Conservation (phyloP, 2,888 invertebrate species). For the Rotaria sp. region DNA sequence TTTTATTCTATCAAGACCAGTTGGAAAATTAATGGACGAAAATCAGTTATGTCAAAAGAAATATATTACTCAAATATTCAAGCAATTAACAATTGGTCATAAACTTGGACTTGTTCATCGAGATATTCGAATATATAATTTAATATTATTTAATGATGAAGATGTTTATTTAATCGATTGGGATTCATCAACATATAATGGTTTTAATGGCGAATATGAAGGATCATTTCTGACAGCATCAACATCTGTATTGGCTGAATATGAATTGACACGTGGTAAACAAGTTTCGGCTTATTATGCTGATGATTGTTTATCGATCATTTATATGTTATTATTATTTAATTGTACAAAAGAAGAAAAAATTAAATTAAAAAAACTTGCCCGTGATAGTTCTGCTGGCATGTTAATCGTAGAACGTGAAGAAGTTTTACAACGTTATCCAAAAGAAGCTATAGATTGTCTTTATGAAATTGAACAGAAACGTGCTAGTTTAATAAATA, state of each 20-base stretch:
- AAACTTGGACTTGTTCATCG: background rate
- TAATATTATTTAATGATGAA: background rate
- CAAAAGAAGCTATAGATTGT: background rate
- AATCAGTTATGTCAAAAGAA: background rate
- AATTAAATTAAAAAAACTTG: background rate
- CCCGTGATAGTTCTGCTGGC: background rate
- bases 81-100: background rate
- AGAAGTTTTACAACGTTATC: background rate
- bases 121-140: background rate
- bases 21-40: background rate
- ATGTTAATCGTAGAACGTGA: background rate
- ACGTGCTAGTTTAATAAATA: background rate
- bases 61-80: background rate
- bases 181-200: background rate
- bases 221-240: background rate
- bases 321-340: background rate
- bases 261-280: background rate
- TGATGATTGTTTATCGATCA: background rate
- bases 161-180: constrained; percentile 1
- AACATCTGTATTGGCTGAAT: background rate
- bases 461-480: background rate
- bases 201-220: background rate
- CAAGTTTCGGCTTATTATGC: background rate
- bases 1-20: background rate
- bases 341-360: background rate